phyloP scores from a whole-genome alignment of 2,888 invertebrate genomes.

The Slavum lentiscoides region DNA sequence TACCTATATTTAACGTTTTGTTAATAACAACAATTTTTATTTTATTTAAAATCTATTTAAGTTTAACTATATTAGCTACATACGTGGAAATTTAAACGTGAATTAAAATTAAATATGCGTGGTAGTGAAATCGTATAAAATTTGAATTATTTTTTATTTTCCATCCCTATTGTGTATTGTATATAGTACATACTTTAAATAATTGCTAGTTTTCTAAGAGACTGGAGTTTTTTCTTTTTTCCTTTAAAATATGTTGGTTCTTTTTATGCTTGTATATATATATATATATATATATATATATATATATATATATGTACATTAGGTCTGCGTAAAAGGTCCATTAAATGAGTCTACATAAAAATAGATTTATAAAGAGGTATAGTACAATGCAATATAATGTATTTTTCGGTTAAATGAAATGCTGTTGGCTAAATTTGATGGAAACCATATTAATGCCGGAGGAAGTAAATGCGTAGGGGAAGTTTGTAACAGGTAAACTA shows the following conservation, averaged over 20 bases:
- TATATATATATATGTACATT: slow-evolving; percentile 24
- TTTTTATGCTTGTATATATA: slow-evolving; percentile 4
- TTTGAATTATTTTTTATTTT: not conserved
- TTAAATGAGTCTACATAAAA: slow-evolving; percentile 38
- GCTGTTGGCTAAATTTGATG: slow-evolving; percentile 45
- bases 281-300: slow-evolving; percentile 3
- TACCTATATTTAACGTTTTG: too few species aligned
- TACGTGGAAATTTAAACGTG: not conserved
- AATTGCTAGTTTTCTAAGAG: slow-evolving; percentile 2
- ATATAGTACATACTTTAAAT: slow-evolving; percentile 16
- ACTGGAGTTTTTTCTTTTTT: not conserved
- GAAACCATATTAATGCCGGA: slow-evolving; percentile 38
- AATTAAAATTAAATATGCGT: not conserved
- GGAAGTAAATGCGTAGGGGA: slow-evolving; percentile 7
- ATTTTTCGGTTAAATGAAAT: slow-evolving; percentile 35
- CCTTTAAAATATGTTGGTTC: not conserved
- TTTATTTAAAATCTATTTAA: too few species aligned
- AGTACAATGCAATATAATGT: slow-evolving; percentile 36
- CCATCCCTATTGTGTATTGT: not conserved
- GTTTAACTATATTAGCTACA: too few species aligned
- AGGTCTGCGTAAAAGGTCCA: slow-evolving; percentile 23
- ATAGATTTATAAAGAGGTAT: slow-evolving; percentile 40
- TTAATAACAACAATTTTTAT: too few species aligned
- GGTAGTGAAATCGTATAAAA: not conserved
- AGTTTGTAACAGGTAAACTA: slow-evolving; percentile 39